These are phyloP conservation scores for Pocillopora meandrina DNA, from an alignment of 92 coral and sea anemone species.

Conservation along the genomic window DNA sequence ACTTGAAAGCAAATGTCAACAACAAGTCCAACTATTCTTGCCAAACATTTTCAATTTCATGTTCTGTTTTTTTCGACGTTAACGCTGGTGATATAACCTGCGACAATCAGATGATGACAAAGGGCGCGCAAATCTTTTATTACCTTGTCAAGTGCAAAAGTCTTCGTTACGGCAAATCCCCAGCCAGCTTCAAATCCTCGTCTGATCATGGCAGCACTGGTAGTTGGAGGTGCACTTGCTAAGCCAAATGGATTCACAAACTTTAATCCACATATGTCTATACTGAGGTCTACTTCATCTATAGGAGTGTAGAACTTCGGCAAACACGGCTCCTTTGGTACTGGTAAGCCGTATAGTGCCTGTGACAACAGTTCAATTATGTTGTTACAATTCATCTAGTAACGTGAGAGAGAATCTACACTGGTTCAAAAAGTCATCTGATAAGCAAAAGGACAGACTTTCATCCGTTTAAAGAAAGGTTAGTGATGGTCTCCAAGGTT, in stretches of 20 bases:
- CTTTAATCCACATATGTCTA: constrained; percentile 89
- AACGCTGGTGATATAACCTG: neutral
- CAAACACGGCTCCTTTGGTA: constrained; percentile 64
- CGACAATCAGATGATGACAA: neutral
- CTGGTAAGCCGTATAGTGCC: constrained; percentile 76
- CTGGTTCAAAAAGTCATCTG: no score
- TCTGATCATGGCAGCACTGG: constrained; percentile 97
- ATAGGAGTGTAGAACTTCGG: constrained; percentile 93
- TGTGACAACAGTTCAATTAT: constrained; percentile 9
- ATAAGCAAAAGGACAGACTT: no score
- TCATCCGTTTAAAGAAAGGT: no score
- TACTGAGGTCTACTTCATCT: constrained; percentile 90
- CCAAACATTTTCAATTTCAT: no score
- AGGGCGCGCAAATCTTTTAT: neutral
- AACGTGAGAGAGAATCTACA: no score
- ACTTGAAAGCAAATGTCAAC: no score
- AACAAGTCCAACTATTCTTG: no score
- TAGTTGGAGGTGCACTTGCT: constrained; percentile 98
- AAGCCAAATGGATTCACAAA: constrained; percentile 94
- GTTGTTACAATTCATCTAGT: neutral
- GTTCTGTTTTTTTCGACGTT: neutral
- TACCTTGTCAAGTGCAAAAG: constrained; percentile 94
- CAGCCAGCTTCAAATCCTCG: constrained; percentile 98
- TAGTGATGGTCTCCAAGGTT: no score
- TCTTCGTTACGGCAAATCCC: constrained; percentile 97